Evolutionary conservation across 2,888 invertebrate genomes (phyloP), one percentile per base, ranked within the genome.

Genomic region (Cremastinae sp.): DNA sequence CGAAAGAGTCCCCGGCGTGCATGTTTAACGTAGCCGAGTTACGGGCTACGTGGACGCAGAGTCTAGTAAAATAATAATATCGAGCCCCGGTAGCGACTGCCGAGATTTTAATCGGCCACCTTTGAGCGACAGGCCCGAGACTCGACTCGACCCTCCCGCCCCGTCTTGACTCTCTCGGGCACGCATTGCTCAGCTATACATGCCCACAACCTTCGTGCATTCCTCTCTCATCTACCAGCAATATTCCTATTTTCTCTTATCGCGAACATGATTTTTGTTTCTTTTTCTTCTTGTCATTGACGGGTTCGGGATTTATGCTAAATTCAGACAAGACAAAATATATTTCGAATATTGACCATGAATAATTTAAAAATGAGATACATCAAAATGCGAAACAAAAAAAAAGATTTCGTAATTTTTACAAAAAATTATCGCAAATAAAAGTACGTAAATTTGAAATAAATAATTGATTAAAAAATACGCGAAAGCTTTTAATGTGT

Each of bases 31-130:
- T 66, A 41, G 56, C 53, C 37, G 47, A 59, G 55, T 47, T 66
- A 41, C 10, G 53, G 35, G 12, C 39, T 8, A 37, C 58, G 43
- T 58, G 66, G 35, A 72, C 72, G 79, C 75, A 75, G 78, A 75
- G 79, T 79, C 75, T 78, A 78, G 83, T 84, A 83, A 86, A 86
- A 85, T 85, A 85, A 85, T 85, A 86, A 85, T 85, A 84, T 85
- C 84, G 84, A 86, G 83, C 81, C 66, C 45, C 28, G 71, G 65
- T 70, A 47, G 72, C 65, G 72, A 55, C 64, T 80, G 78, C 82
- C 80, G 81, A 82, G 86, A 86, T 75, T 86, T 84, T 86, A 85
- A 86, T 86, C 86, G 80, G 74, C 71, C 79, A 78, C 79, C 83
- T 84, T 83, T 84, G 86, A 84, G 83, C 83, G 85, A 84, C 75